These are phyloP conservation scores for Nyctalus aviator DNA, from an alignment of 2,797 vertebrate genomes.

Conservation along the genomic window DNA sequence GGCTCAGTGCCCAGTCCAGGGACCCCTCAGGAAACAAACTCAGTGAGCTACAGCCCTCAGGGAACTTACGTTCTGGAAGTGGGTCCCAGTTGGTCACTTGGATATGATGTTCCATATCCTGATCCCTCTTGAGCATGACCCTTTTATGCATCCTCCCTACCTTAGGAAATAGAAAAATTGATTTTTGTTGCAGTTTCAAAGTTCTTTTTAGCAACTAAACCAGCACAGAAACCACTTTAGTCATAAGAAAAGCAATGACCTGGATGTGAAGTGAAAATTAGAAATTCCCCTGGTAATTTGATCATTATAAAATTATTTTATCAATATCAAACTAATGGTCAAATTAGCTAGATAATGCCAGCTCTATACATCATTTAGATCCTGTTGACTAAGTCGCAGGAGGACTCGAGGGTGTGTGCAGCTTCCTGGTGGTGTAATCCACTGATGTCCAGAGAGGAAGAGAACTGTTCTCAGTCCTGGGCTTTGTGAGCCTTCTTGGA, in stretches of 20 bases:
- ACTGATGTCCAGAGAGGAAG: neutral
- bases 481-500: conserved; percentile 34
- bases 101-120: neutral
- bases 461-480: conserved; percentile 9
- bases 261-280: conserved; percentile 15
- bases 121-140: neutral
- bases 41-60: neutral
- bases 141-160: neutral
- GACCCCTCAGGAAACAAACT: neutral
- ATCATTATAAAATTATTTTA: conserved; percentile 47
- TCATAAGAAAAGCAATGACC: conserved; percentile 34
- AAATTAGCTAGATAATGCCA: conserved; percentile 4
- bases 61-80: neutral
- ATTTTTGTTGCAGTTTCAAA: conserved; percentile 6
- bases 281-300: conserved; percentile 1
- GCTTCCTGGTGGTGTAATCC: neutral
- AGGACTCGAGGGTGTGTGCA: neutral
- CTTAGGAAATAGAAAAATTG: conserved; percentile 33
- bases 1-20: neutral
- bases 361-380: neutral
- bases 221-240: neutral
- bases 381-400: neutral
- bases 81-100: neutral
- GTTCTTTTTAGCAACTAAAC: conserved; percentile 21
- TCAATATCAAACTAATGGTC: neutral